Percentiles rank a stretch among this genome's conserved stretches.
Evolutionary conservation across 2,797 vertebrate species (phyloP).

Genomic region (Aselliscus stoliczkanus): DNA sequence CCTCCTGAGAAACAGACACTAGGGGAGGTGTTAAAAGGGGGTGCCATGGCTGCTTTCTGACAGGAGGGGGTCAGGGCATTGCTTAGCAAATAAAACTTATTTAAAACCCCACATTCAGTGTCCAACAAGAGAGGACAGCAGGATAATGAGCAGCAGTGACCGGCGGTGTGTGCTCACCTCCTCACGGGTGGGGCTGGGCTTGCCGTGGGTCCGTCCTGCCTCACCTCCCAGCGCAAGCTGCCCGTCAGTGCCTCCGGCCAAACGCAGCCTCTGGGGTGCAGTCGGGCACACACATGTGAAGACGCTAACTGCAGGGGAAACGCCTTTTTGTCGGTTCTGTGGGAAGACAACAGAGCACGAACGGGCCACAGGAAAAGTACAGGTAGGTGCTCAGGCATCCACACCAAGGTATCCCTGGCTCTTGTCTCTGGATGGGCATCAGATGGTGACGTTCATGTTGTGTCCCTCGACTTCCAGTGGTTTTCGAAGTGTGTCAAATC

Average conservation of each 20-base stretch:
- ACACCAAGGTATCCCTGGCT: fast-evolving
- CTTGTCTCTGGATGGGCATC: fast-evolving
- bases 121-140: fast-evolving
- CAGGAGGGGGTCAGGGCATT: background rate
- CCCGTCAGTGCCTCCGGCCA: fast-evolving
- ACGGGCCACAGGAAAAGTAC: fast-evolving
- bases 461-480: fast-evolving
- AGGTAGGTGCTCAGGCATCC: fast-evolving
- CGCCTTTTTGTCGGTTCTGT: fast-evolving
- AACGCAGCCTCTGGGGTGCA: fast-evolving
- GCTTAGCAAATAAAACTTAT: background rate
- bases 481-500: background rate
- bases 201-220: no score
- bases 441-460: fast-evolving
- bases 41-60: fast-evolving
- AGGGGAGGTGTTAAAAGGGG: background rate
- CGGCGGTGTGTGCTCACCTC: fast-evolving
- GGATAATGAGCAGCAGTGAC: fast-evolving
- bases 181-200: fast-evolving
- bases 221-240: fast-evolving
- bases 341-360: fast-evolving
- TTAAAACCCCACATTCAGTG: background rate
- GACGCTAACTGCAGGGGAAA: fast-evolving
- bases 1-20: background rate
- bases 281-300: fast-evolving